These are phyloP conservation scores for Trichonephila inaurata DNA, from an alignment of 1,140 invertebrate genomes.

Conservation along the genomic window DNA sequence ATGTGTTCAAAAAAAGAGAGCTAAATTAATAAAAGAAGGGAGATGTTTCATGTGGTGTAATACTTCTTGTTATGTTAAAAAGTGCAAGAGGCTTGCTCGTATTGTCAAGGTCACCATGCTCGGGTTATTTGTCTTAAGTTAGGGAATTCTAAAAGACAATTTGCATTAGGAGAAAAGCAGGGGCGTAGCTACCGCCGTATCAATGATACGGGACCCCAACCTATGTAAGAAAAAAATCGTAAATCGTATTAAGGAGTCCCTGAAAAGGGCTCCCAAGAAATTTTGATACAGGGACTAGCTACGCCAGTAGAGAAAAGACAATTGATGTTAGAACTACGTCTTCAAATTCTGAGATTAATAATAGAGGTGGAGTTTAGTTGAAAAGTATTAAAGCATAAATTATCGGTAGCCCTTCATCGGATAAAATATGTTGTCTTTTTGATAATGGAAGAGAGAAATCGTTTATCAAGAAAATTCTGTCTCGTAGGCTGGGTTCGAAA, in stretches of 20 bases:
- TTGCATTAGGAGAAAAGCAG: neutral
- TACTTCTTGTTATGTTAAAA: neutral
- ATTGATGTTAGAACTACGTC: neutral
- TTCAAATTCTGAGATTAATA: neutral
- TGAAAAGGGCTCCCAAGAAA: too few relatives aligned
- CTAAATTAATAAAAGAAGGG: neutral
- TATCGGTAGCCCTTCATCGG: too few relatives aligned
- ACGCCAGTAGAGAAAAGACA: too few relatives aligned
- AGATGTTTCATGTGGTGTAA: neutral
- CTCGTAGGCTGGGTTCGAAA: too few relatives aligned
- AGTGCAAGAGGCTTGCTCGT: neutral
- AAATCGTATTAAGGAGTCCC: too few relatives aligned
- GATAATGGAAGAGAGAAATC: too few relatives aligned
- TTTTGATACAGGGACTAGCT: too few relatives aligned
- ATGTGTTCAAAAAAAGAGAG: neutral
- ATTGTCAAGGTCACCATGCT: neutral
- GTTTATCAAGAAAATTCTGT: too few relatives aligned
- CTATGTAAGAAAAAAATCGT: too few relatives aligned
- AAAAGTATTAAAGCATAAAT: neutral
- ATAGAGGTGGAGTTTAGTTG: neutral
- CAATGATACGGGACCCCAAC: too few relatives aligned
- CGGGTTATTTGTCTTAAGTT: neutral
- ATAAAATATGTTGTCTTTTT: too few relatives aligned
- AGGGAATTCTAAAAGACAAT: neutral
- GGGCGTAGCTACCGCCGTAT: too few relatives aligned